Base-by-base conservation (phyloP, 2,113 vertebrate genomes). In the Charina bottae region DNA sequence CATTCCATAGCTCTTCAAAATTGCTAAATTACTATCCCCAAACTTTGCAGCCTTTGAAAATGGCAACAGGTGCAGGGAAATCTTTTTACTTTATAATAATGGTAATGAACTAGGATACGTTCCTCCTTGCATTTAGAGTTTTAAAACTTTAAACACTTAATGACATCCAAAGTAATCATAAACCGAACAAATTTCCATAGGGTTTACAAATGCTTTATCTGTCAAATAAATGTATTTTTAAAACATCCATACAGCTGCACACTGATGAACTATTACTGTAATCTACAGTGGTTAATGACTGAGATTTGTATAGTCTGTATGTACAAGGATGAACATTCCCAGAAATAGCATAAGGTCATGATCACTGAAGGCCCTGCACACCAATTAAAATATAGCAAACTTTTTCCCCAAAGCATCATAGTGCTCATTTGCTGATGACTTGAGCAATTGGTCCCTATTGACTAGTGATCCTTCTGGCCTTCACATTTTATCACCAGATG, bases 401-500 rank as follows among this genome's bases (percentile, higher is more conserved):
- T 21, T 64, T 88, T 78, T 23, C 85, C 85, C 10, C n/a, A 37
- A 78, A 33, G 68, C 12, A 8, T 84, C 26, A 17, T 21, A 62
- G 42, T 46, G 24, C 13, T 88, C n/a, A 23, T 2, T 83, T 53
- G 17, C 46, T 78, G 59, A 87, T 72, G 56, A 56, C 54, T 49
- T 88, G 60, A 88, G 90, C 26, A 68, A 91, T 42, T 55, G 62
- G 13, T 78, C 13, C 53, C 12, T 88, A 62, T 83, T 53, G 90
- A 92, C 17, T 83, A 28, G 3, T 88, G 68, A n/a, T 60, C 54
- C 55, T 92, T 84, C 33, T 46, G 87, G 68, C 54, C 56, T 46
- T 89, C 56, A 60, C 56, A 42, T 92, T 92, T 83, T 92, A 58
- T n/a, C 72, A 92, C 26, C 68, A 53, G 42, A 62, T 88, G 72